phyloP scores from a whole-genome alignment of 1,140 invertebrate species.

The Drosophila sproati region DNA sequence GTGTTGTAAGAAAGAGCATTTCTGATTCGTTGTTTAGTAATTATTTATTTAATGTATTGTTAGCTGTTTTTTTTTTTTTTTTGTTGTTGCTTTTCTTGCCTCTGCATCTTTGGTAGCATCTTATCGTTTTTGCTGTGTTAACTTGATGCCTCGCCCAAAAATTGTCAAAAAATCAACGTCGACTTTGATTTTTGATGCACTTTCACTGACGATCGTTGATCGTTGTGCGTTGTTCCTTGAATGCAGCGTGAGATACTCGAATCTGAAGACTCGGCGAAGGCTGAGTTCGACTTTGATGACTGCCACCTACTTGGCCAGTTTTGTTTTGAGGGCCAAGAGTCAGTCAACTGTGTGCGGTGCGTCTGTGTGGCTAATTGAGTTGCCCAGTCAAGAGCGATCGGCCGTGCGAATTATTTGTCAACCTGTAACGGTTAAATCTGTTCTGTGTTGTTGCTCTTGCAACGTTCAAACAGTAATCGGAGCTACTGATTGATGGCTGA shows the following conservation, averaged over 20 bases:
- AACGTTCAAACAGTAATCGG: conserved; percentile 51
- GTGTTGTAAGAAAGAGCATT: conserved; percentile 8
- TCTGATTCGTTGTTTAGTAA: neutral
- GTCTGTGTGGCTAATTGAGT: conserved; percentile 75
- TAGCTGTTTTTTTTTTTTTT: neutral
- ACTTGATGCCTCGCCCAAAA: conserved; percentile 74
- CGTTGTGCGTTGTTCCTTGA: conserved; percentile 12
- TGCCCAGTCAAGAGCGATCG: conserved; percentile 58
- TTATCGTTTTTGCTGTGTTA: conserved; percentile 69
- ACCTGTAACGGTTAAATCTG: conserved; percentile 73
- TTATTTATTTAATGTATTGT: neutral
- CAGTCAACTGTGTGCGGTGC: conserved; percentile 68
- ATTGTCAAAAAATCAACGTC: conserved; percentile 67
- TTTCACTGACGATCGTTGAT: conserved; percentile 61
- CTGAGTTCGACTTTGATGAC: conserved; percentile 28
- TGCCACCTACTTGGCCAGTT: conserved; percentile 71
- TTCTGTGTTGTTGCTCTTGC: conserved; percentile 43
- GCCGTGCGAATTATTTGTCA: conserved; percentile 81
- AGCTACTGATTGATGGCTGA: conserved; percentile 69
- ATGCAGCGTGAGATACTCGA: conserved; percentile 76
- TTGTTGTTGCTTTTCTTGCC: conserved; percentile 3
- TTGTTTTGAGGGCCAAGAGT: conserved; percentile 31
- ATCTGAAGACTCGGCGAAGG: neutral
- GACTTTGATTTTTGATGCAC: conserved; percentile 78
- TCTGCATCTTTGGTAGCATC: conserved; percentile 69